A percentile compares a stretch with the other conserved stretches of the same genome.
Conservation (phyloP, 2,888 invertebrate genomes). For the Iphiclides podalirius region DNA sequence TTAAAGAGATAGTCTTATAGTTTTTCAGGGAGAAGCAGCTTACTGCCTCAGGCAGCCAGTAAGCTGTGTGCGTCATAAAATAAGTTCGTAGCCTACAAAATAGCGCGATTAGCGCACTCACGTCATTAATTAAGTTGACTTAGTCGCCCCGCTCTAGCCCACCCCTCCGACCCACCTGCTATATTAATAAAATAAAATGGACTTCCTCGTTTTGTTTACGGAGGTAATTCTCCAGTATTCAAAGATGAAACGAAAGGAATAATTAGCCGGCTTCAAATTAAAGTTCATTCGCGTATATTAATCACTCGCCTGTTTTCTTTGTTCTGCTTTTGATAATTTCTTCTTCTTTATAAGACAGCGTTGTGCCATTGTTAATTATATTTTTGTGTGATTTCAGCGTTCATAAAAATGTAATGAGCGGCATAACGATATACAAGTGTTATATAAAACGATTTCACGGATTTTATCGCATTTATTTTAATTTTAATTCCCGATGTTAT, state of each 20-base stretch:
- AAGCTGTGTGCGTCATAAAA: constrained; percentile 19
- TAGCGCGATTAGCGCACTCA: constrained; percentile 21
- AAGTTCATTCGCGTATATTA: constrained; percentile 19
- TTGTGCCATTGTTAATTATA: not conserved
- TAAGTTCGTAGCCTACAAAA: constrained; percentile 21
- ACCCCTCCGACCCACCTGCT: constrained; percentile 19
- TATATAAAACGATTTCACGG: no score
- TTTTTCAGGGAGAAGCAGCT: constrained; percentile 17
- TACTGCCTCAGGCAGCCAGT: constrained; percentile 6
- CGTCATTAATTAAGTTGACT: constrained; percentile 22
- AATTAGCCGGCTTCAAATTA: constrained; percentile 18
- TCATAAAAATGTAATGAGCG: no score
- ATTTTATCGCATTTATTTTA: no score
- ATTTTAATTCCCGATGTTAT: no score
- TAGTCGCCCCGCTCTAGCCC: constrained; percentile 17
- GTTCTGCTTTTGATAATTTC: constrained; percentile 3
- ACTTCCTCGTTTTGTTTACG: constrained; percentile 13
- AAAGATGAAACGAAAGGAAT: constrained; percentile 19
- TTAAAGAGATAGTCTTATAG: constrained; percentile 9
- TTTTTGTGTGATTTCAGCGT: not conserved
- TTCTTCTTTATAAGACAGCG: not conserved
- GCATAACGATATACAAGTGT: no score
- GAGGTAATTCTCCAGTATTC: constrained; percentile 18
- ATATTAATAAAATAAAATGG: constrained; percentile 24
- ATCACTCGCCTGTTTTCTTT: constrained; percentile 7